Base-by-base conservation (phyloP, 2,888 invertebrate genomes). In the Flabesymbios commensalis region DNA sequence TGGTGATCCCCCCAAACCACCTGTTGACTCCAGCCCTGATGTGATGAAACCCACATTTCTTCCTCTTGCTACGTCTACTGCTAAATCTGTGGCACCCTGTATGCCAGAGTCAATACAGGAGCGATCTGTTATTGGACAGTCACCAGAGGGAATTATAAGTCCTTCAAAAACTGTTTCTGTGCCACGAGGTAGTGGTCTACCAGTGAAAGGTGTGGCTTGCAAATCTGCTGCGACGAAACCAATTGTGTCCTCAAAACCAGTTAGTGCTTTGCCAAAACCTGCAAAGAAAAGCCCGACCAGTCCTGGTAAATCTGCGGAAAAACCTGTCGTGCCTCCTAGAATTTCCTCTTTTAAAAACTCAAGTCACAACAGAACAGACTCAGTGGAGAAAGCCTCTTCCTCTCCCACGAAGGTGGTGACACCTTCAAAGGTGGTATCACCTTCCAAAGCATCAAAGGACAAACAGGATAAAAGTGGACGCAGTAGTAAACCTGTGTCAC, bases 51-150 rank as follows among this genome's bases (percentile, higher is more conserved):
- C n/a, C n/a, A n/a, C n/a, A n/a, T n/a, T n/a, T n/a, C n/a, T n/a
- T n/a, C n/a, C n/a, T n/a, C n/a, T n/a, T n/a, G n/a, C n/a, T n/a
- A n/a, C n/a, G n/a, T n/a, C n/a, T n/a, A n/a, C n/a, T n/a, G n/a
- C n/a, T n/a, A n/a, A n/a, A n/a, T n/a, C n/a, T n/a, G n/a, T n/a
- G n/a, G n/a, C n/a, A n/a, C n/a, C n/a, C 10, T 45, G 45, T 45
- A 45, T 45, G 45, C 10, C 17, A n/a, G 45, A 45, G 7, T 7
- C 24, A 7, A 22, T 45, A n/a, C 45, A 24, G 24, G 24, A 45
- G 10, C 59, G 43, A 7, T 29, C 51, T 10, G 42, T 52, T 14
- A 31, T 43, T n/a, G 42, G 59, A 19, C 28, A 45, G 45, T 45
- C 45, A n/a, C 45, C 45, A 19, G 17, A 45, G 24, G 24, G 45